A percentile compares a stretch with the other conserved stretches of the same genome.
phyloP scores from a whole-genome alignment of 2,888 invertebrate species.

The Sinelater perroti region DNA sequence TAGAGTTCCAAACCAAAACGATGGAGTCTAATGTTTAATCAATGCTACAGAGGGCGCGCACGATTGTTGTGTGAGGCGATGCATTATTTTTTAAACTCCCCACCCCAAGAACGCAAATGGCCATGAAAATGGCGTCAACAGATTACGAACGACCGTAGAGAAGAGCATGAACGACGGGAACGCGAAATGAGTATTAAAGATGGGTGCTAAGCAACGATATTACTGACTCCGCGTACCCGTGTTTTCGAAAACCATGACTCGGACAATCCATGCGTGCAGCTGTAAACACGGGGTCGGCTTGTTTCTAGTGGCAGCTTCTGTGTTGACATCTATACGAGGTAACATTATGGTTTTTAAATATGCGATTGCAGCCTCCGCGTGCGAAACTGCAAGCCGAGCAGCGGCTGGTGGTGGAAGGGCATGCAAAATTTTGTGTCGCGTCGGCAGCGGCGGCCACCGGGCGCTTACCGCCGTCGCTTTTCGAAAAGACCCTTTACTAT shows the following conservation, averaged over 20 bases:
- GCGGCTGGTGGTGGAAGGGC: too few relatives aligned
- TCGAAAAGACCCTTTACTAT: too few relatives aligned
- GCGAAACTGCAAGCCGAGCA: too few relatives aligned
- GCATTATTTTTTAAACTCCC: conserved; percentile 27
- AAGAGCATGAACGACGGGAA: conserved; percentile 31
- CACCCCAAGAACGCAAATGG: conserved; percentile 30
- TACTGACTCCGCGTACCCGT: conserved; percentile 33
- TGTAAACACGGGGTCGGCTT: conserved; percentile 50
- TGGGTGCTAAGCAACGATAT: conserved; percentile 41
- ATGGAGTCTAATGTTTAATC: too few relatives aligned
- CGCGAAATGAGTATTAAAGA: conserved; percentile 37
- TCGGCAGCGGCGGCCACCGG: too few relatives aligned
- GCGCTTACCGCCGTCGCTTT: too few relatives aligned
- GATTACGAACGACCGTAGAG: conserved; percentile 37
- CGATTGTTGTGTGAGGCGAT: too few relatives aligned
- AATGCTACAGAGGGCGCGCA: too few relatives aligned
- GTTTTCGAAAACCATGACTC: conserved; percentile 48
- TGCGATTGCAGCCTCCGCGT: conserved; percentile 26
- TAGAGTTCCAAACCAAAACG: too few relatives aligned
- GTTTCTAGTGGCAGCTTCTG: conserved; percentile 53
- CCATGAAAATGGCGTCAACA: conserved; percentile 43
- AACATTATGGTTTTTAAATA: conserved; percentile 53
- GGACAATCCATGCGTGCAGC: conserved; percentile 46
- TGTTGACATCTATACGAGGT: conserved; percentile 56
- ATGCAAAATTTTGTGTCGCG: too few relatives aligned